Base-by-base conservation (phyloP, 92 coral and sea anemone species). In the Scolanthus callimorphus region DNA sequence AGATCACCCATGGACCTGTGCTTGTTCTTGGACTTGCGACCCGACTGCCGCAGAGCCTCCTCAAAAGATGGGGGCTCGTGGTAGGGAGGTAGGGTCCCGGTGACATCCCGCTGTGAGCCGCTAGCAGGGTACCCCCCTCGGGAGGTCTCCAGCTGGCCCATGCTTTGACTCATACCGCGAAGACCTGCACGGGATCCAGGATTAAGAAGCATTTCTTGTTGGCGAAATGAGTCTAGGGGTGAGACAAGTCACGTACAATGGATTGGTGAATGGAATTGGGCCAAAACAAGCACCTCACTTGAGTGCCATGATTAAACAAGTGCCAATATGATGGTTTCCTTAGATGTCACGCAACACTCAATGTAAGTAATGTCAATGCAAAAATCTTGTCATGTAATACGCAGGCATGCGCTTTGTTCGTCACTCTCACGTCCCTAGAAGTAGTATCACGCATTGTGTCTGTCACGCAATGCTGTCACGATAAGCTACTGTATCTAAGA, bases 11-110 rank as follows among this genome's bases (percentile, higher is more conserved):
- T 87, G 3, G 95, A 87, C 26, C 62, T 23, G 1, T 79, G 69
- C 38, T 83, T 66, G 51, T 65, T 69, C 29, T 82, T 87, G 1
- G 89, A 66, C 31, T 83, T 87, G 21, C 78, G 67, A 37, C 80
- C 83, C 12, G 95, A 87, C 79, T 87, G 95, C 17, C 95, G 85
- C 69, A 87, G 73, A 39, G 95, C 95, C 49, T 87, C 95, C 49
- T 87, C 95, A 49, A 87, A 87, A 22, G 95, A 72, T 0, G 95
- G 95, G 0, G 90, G 95, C 29, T 87, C 95, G 47, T 86, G 85
- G 71, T 86, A 86, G 19, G 95, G 79, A 4, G 95, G 95, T 11
- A 87, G 90, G 4, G 95, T 82, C 22, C 51, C 22, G 37, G 62
- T 21, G 73, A 77, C 82, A 54, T 87, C 86, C 20, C 85, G 55